Conservation (phyloP, 2,888 invertebrate genomes). For the Nymphalis c-album region DNA sequence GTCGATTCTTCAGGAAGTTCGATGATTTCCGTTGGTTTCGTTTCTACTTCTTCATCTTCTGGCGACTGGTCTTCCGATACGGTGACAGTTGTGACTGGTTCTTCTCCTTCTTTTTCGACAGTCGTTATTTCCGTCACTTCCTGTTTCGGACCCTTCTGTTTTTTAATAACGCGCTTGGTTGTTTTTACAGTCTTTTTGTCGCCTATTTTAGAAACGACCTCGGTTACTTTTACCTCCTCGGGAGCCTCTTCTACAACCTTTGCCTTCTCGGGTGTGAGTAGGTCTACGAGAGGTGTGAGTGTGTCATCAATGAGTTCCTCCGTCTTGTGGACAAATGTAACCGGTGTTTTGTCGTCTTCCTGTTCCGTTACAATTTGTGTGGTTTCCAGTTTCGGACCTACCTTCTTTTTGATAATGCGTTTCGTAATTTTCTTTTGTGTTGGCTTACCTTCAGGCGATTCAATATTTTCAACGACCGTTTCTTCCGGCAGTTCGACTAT, state of each 20-base stretch:
- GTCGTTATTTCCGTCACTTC: conserved; percentile 47
- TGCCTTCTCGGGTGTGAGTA: no score
- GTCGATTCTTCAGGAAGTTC: conserved; percentile 47
- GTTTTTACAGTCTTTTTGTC: conserved; percentile 27
- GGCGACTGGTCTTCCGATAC: conserved; percentile 22
- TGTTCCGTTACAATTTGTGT: no score
- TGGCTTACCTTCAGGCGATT: no score
- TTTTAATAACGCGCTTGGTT: conserved; percentile 52
- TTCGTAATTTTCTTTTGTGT: no score
- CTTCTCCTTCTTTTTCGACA: conserved; percentile 48
- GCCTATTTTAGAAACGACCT: conserved; percentile 18
- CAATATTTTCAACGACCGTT: no score
- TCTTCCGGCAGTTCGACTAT: conserved; percentile 9
- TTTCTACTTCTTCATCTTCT: background rate
- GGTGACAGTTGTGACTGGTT: conserved; percentile 44
- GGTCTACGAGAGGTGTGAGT: no score
- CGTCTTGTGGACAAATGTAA: no score
- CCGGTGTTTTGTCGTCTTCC: no score
- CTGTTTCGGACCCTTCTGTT: conserved; percentile 31
- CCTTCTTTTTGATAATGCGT: no score
- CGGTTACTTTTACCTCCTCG: conserved; percentile 19
- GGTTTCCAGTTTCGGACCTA: no score
- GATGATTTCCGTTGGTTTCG: conserved; percentile 43
- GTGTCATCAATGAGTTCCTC: no score
- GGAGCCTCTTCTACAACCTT: background rate